These are phyloP conservation scores for Ephestia elutella DNA, from an alignment of 1,140 invertebrate species.

Conservation along the genomic window DNA sequence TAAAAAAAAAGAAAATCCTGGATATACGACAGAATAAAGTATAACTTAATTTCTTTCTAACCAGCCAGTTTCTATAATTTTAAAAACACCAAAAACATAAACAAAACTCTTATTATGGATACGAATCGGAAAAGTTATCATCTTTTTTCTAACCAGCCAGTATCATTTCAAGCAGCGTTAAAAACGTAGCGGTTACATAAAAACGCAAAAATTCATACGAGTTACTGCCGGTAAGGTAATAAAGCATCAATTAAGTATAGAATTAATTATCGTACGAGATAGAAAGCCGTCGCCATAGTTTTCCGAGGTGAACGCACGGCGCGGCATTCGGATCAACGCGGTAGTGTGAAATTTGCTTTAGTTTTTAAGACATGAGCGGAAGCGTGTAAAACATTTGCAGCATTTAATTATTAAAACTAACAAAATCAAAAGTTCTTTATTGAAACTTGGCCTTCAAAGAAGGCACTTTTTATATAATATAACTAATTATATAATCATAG, in stretches of 20 bases:
- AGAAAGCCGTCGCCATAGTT: constrained; percentile 8
- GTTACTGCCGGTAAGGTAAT: neutral
- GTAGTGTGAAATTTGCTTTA: constrained; percentile 10
- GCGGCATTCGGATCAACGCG: constrained; percentile 14
- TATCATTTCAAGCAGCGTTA: neutral
- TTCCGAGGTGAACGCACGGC: constrained; percentile 25
- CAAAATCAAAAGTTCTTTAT: neutral
- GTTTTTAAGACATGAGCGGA: constrained; percentile 1
- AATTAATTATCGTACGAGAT: constrained; percentile 7
- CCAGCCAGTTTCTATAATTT: too few species aligned
- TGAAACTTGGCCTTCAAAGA: neutral
- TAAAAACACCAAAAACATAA: too few species aligned
- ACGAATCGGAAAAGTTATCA: too few species aligned
- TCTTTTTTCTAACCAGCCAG: too few species aligned
- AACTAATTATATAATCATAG: too few species aligned
- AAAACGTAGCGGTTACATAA: neutral
- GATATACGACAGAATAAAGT: too few species aligned
- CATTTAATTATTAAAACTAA: too few species aligned
- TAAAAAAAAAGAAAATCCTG: too few species aligned
- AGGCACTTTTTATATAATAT: too few species aligned
- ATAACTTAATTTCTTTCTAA: too few species aligned
- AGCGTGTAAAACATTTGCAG: neutral
- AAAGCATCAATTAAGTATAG: constrained; percentile 3
- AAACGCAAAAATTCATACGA: neutral
- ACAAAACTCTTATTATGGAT: too few species aligned